These are phyloP conservation scores for Sander lucioperca DNA, from an alignment of 2,113 vertebrate genomes.

Conservation along the genomic window DNA sequence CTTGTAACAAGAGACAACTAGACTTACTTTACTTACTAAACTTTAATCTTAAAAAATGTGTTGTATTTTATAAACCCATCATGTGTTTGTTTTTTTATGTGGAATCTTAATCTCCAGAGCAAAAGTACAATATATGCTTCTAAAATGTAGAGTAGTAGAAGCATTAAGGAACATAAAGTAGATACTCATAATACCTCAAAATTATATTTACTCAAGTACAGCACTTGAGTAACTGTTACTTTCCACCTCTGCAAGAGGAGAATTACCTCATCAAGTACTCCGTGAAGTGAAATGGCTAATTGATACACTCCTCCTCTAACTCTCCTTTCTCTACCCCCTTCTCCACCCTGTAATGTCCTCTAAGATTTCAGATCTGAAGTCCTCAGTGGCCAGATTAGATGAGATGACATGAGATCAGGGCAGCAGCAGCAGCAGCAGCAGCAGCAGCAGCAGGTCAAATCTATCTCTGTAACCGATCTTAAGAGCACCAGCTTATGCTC, in stretches of 20 bases:
- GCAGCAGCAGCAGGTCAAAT: slow-evolving; percentile 10
- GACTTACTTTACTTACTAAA: no score
- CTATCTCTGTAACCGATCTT: slow-evolving; percentile 45
- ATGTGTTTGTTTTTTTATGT: not conserved
- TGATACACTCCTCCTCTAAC: slow-evolving; percentile 25
- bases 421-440: not conserved
- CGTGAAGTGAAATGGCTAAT: slow-evolving; percentile 21
- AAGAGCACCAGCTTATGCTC: slow-evolving; percentile 47
- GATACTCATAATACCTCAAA: not conserved
- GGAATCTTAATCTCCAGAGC: not conserved
- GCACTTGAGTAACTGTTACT: not conserved
- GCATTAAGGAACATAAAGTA: not conserved
- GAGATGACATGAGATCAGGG: slow-evolving; percentile 49
- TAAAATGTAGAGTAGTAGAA: not conserved
- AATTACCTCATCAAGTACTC: slow-evolving; percentile 40
- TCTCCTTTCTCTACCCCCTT: not conserved
- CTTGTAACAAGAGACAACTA: not conserved
- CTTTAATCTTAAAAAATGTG: not conserved
- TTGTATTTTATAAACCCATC: not conserved
- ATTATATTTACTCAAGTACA: not conserved
- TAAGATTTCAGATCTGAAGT: slow-evolving; percentile 43
- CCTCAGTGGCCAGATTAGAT: slow-evolving; percentile 56
- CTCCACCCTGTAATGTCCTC: slow-evolving; percentile 15
- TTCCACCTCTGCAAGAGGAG: slow-evolving; percentile 15
- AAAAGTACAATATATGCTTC: not conserved